phyloP scores from a whole-genome alignment of 1,140 invertebrate genomes.

The Oppia nitens region DNA sequence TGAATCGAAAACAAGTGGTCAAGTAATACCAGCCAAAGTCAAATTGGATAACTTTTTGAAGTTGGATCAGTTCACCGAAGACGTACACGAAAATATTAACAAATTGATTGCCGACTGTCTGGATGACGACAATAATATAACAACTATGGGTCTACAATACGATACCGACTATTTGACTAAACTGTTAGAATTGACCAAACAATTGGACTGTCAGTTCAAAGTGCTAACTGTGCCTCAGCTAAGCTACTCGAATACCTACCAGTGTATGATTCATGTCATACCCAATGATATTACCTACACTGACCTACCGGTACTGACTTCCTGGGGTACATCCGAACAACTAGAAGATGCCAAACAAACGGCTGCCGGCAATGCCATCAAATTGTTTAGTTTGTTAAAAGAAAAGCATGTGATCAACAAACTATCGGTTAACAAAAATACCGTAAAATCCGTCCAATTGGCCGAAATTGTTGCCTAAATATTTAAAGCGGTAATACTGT shows the following conservation, averaged over 20 bases:
- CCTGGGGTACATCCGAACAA: conserved; percentile 5
- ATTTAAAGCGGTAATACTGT: too few species aligned
- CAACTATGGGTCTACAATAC: neutral
- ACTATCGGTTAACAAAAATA: too few species aligned
- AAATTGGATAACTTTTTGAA: neutral
- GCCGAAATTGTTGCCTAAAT: too few species aligned
- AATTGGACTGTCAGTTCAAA: neutral
- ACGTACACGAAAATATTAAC: neutral
- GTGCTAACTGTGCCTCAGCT: neutral
- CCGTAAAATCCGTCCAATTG: too few species aligned
- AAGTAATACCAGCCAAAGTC: neutral
- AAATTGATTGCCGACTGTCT: neutral
- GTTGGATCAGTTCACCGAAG: neutral
- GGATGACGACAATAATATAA: neutral
- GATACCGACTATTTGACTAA: neutral
- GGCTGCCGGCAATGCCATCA: neutral
- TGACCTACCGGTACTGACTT: neutral
- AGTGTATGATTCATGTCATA: conserved; percentile 7
- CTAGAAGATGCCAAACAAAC: conserved; percentile 11
- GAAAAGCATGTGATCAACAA: too few species aligned
- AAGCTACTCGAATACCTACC: neutral
- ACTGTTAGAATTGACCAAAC: neutral
- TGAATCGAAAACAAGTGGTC: neutral
- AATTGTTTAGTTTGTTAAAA: neutral
- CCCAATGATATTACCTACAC: neutral